Base-by-base conservation (phyloP, 2,797 vertebrate species). In the Naso thynnoides region DNA sequence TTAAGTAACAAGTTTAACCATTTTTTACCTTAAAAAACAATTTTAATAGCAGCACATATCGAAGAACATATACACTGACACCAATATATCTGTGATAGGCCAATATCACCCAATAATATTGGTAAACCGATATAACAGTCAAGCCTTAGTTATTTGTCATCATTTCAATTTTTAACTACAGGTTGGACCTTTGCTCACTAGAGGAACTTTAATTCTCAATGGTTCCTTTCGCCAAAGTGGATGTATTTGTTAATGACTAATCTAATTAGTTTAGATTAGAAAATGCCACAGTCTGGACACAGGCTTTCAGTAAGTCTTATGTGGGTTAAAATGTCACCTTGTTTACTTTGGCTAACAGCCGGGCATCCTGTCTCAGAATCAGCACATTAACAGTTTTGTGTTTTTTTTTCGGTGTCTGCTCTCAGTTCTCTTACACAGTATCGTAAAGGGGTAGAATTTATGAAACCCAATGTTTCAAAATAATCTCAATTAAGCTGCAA, bases 251-350 rank as follows among this genome's bases (percentile, higher is more conserved):
- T 24, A 16, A 6, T 15, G 1, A 38, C 15, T 31, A 11, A 64
- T 54, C 67, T 45, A 62, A 59, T 54, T 23, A 58, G 3, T 58
- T 57, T 14, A 56, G 19, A 23, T 39, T 65, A 36, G 0, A 9
- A 60, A 50, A 49, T 19, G 13, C 26, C 61, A 45, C 13, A 39
- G 29, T 38, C 15, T 27, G 23, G 16, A 18, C 19, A 42, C 39
- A 55, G 26, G 8, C 9, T 44, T 47, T 31, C 27, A 29, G 58
- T 66, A 16, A n/a, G 39, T 36, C 27, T 21, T 15, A 8, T 8
- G 0, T 21, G 8, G 4, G 21, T 44, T 62, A 52, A 31, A 36
- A 19, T 23, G 13, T 56, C 31, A 31, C 23, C 38, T 41, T 6
- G 21, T 5, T 11, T 2, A 39, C 4, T 53, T 19, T 45, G 42